phyloP scores from a whole-genome alignment of 2,113 vertebrate genomes.

The Echinops telfairi region DNA sequence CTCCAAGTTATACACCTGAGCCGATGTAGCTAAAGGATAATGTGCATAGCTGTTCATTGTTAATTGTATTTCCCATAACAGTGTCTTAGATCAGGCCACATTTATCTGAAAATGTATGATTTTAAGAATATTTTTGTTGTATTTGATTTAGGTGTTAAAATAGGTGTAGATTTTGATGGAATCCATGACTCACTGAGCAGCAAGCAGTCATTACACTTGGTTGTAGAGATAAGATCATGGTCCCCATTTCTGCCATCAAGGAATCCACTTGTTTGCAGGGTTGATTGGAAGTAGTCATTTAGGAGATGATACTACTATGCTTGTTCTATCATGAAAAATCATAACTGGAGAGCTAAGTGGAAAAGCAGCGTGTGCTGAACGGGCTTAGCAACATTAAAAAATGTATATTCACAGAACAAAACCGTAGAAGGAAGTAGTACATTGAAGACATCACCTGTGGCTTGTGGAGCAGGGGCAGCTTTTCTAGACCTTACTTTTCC shows the following conservation, averaged over 20 bases:
- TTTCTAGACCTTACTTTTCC: constrained; percentile 12
- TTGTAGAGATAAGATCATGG: neutral
- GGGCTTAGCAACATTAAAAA: too few relatives aligned
- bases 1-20: neutral
- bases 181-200: neutral
- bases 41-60: neutral
- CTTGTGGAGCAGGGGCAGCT: neutral
- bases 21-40: neutral
- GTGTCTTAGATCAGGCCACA: neutral
- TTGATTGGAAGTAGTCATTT: neutral
- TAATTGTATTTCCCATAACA: neutral
- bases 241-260: neutral
- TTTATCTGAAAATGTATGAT: constrained; percentile 21
- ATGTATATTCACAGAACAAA: neutral
- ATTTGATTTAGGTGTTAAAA: neutral
- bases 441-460: neutral
- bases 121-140: constrained; percentile 7
- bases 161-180: neutral
- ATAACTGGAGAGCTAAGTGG: neutral
- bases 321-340: neutral
- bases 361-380: neutral
- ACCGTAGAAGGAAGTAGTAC: neutral
- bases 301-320: neutral
- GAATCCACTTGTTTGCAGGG: neutral
- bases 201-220: neutral